Conservation (phyloP, 2,113 vertebrate species). For the Amblyornis subalaris region DNA sequence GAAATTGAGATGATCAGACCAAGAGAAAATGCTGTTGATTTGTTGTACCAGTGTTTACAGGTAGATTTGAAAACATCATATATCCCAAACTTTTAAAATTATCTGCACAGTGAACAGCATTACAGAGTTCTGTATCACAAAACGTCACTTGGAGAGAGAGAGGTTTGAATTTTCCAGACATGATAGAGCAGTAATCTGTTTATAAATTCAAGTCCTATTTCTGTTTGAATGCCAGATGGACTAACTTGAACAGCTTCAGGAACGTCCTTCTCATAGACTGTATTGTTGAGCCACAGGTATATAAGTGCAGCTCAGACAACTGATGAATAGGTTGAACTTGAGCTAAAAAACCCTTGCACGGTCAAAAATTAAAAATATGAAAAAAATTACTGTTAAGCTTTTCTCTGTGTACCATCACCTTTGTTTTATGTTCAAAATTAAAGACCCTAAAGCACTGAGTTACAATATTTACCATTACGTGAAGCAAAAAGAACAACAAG, state of each 20-base stretch:
- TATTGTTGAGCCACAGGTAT: background rate
- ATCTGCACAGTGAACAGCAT: background rate
- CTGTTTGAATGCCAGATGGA: background rate
- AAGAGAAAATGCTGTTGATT: background rate
- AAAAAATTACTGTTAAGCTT: background rate
- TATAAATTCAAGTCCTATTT: background rate
- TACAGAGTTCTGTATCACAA: background rate
- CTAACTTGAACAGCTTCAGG: background rate
- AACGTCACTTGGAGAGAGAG: background rate
- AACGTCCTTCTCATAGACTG: background rate
- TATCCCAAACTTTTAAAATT: background rate
- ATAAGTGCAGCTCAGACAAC: background rate
- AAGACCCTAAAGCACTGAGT: background rate
- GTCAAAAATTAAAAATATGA: background rate
- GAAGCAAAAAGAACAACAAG: background rate
- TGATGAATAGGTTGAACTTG: background rate
- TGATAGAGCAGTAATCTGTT: background rate
- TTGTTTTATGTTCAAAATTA: background rate
- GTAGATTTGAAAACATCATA: background rate
- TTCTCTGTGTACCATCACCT: background rate
- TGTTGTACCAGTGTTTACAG: background rate
- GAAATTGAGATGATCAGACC: background rate
- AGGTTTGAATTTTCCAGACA: background rate
- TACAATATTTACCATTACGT: rapidly evolving
- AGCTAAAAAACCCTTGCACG: background rate